Evolutionary conservation across 2,113 vertebrate genomes (phyloP), one percentile per base, ranked within the genome.

Genomic region (Melanotaenia duboulayi): DNA sequence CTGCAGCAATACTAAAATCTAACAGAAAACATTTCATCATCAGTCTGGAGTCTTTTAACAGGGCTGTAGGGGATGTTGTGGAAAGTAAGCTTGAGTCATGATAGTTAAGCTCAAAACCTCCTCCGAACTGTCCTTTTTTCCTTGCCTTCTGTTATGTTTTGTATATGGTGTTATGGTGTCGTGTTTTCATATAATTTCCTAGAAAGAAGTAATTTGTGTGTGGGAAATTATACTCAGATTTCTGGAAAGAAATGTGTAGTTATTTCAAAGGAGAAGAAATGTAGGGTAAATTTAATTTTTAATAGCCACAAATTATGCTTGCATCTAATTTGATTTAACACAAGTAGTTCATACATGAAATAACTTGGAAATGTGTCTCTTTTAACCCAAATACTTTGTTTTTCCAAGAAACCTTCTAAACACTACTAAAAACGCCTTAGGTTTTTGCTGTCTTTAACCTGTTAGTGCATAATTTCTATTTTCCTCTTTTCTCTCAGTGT

Each of bases 401-500:
- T n/a, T 50, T 74, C n/a, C 17, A 16, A 19, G 11, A 5, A 57
- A 25, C 16, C 0, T 32, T 2, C 9, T 40, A 22, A 4, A 57
- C 39, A 46, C 57, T 48, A 5, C 7, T n/a, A 7, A 2, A 11
- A n/a, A n/a, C n/a, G 2, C 23, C 54, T n/a, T 40, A 1, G 11
- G 64, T 56, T 23, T 11, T 50, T n/a, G 17, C 17, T 28, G 22
- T 50, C 19, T 50, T 68, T 11, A 39, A 54, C 24, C n/a, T 71
- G 49, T 46, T 74, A 69, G 19, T 71, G 61, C 50, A 67, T 35
- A 42, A 19, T 66, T 70, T 71, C 22, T 4, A 37, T 65, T 74
- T 56, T 69, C 11, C 22, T 54, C 20, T 65, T 60, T 59, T 40
- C 54, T 58, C n/a, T n/a, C n/a, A 2, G 37, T 68, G 42, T 63